Percentiles rank a stretch among this genome's conserved stretches.
Evolutionary conservation across 1,140 invertebrate species (phyloP).

Genomic region (Drosophila willistoni): DNA sequence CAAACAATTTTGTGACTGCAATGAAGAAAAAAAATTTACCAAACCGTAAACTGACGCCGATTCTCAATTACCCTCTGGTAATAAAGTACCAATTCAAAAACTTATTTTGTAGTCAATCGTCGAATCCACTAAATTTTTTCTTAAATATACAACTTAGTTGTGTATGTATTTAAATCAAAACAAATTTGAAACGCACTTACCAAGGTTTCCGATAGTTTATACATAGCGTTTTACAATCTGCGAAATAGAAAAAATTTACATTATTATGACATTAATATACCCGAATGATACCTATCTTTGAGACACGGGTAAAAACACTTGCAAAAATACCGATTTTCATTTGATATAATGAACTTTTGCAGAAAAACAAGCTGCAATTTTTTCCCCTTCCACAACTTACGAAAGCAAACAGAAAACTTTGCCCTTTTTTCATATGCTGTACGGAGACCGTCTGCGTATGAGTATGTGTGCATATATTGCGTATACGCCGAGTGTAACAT

Average conservation of each 20-base stretch:
- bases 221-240: no score
- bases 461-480: constrained; percentile 37
- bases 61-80: neutral
- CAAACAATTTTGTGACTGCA: constrained; percentile 8
- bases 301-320: neutral
- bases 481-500: constrained; percentile 45
- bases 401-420: constrained; percentile 14
- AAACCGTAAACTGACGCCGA: neutral
- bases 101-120: neutral
- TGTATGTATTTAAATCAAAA: no score
- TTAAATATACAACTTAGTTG: no score
- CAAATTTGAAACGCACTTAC: no score
- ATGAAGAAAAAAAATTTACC: neutral
- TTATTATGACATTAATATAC: neutral
- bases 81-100: neutral
- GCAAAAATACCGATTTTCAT: constrained; percentile 4
- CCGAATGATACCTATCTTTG: neutral
- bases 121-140: neutral
- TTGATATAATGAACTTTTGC: constrained; percentile 7
- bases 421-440: neutral
- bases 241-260: no score
- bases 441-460: neutral
- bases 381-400: neutral
- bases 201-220: no score
- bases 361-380: constrained; percentile 9